Evolutionary conservation across 2,888 invertebrate genomes (phyloP).

Genomic region (Allolobophora icterica): DNA sequence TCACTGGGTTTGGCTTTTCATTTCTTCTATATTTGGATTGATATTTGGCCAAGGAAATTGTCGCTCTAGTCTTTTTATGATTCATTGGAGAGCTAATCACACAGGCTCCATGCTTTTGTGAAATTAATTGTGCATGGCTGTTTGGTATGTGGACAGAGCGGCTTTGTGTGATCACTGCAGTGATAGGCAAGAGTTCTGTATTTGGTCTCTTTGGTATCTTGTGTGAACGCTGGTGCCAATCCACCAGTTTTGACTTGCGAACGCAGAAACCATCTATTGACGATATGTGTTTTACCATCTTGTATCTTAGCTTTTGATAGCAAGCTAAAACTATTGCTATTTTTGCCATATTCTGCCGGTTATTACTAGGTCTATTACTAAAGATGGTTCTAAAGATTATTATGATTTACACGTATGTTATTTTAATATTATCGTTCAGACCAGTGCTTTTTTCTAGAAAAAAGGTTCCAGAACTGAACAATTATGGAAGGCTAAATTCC

Average conservation of each 20-base stretch:
- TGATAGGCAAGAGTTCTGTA: not conserved
- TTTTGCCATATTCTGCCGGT: not conserved
- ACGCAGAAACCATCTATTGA: not conserved
- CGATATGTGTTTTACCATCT: not conserved
- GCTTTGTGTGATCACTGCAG: too few species aligned
- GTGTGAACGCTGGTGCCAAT: not conserved
- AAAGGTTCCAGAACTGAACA: too few species aligned
- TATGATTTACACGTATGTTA: not conserved
- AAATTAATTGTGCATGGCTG: constrained; percentile 14
- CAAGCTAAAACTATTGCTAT: not conserved
- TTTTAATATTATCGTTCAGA: not conserved
- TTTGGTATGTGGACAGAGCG: not conserved
- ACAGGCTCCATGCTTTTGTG: not conserved
- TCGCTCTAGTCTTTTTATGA: not conserved
- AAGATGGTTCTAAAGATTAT: not conserved
- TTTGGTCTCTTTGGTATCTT: too few species aligned
- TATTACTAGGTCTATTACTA: not conserved
- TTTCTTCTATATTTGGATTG: not conserved
- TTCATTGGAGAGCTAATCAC: not conserved
- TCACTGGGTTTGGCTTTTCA: not conserved
- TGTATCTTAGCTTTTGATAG: not conserved
- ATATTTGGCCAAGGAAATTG: not conserved
- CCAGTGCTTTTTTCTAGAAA: too few species aligned
- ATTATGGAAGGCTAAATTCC: too few species aligned
- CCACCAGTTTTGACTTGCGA: not conserved